Evolutionary conservation across 2,113 vertebrate genomes (phyloP).

Genomic region (Ceratotherium simum): DNA sequence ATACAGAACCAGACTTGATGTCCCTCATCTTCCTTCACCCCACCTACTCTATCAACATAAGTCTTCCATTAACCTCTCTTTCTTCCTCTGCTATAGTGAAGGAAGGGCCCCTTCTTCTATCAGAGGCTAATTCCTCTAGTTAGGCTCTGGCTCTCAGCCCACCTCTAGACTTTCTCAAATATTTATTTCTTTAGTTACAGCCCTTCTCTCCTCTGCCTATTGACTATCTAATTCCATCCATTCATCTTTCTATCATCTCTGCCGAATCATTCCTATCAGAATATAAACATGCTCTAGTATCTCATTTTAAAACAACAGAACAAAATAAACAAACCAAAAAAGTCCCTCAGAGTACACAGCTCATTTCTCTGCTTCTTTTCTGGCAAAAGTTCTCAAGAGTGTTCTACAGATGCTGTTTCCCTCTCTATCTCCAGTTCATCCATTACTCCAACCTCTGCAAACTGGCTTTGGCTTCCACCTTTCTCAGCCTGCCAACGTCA

Average conservation of each 20-base stretch:
- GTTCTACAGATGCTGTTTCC: neutral
- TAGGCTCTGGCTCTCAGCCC: neutral
- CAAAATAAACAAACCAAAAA: neutral
- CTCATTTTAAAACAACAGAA: neutral
- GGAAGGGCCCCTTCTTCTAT: neutral
- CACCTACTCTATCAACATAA: fast-evolving
- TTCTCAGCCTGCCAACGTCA: neutral
- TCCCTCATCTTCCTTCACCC: neutral
- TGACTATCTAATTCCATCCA: neutral
- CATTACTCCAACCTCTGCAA: neutral
- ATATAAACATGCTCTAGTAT: neutral
- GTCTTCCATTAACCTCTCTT: neutral
- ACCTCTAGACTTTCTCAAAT: neutral
- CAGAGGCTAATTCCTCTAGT: neutral
- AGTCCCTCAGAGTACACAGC: neutral
- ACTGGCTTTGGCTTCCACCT: neutral
- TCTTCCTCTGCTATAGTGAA: neutral
- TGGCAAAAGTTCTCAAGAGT: neutral
- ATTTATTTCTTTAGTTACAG: neutral
- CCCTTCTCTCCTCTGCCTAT: neutral
- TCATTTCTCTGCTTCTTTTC: neutral
- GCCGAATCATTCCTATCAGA: neutral
- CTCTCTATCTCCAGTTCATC: neutral
- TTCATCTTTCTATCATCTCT: neutral
- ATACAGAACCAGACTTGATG: neutral